Conservation (phyloP, 2,797 vertebrate genomes). For the Hypotaenidia okinawae region DNA sequence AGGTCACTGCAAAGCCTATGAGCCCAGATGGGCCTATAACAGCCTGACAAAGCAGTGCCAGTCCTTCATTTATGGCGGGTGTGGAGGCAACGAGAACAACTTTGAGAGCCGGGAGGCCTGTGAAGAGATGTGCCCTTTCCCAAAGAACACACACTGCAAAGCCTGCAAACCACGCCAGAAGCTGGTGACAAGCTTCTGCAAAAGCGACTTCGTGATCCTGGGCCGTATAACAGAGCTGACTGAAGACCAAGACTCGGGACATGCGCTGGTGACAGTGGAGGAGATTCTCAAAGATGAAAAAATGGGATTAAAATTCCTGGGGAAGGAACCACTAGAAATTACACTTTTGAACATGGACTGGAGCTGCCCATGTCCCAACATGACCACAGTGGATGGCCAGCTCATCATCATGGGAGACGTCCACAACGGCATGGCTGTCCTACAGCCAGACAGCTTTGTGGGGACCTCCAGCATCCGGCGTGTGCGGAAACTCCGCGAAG, state of each 20-base stretch:
- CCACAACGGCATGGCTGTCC: slow-evolving; percentile 91
- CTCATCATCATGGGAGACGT: slow-evolving; percentile 97
- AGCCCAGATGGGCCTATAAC: slow-evolving; percentile 94
- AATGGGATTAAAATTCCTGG: slow-evolving; percentile 96
- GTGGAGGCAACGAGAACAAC: slow-evolving; percentile 95
- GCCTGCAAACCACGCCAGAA: slow-evolving; percentile 91
- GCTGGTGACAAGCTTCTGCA: slow-evolving; percentile 96
- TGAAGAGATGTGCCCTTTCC: slow-evolving; percentile 92
- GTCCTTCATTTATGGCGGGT: slow-evolving; percentile 94
- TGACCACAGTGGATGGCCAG: slow-evolving; percentile 87
- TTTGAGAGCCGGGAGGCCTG: slow-evolving; percentile 93
- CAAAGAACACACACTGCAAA: slow-evolving; percentile 88
- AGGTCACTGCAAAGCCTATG: slow-evolving; percentile 93
- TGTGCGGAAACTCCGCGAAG: slow-evolving; percentile 89
- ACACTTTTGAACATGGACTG: slow-evolving; percentile 95
- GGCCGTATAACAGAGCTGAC: slow-evolving; percentile 90
- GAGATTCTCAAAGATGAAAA: slow-evolving; percentile 97
- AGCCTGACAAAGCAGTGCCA: slow-evolving; percentile 86
- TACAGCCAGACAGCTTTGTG: slow-evolving; percentile 93
- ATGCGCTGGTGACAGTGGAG: slow-evolving; percentile 90
- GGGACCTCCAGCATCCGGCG: slow-evolving; percentile 85
- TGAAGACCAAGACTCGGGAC: slow-evolving; percentile 89
- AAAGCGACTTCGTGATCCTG: slow-evolving; percentile 93
- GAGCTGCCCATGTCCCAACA: slow-evolving; percentile 95
- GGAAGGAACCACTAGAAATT: slow-evolving; percentile 92